A percentile compares a stretch with the other conserved stretches of the same genome.
These are phyloP conservation scores for Sycobia sp. DNA, from an alignment of 1,140 invertebrate genomes.

Conservation along the genomic window DNA sequence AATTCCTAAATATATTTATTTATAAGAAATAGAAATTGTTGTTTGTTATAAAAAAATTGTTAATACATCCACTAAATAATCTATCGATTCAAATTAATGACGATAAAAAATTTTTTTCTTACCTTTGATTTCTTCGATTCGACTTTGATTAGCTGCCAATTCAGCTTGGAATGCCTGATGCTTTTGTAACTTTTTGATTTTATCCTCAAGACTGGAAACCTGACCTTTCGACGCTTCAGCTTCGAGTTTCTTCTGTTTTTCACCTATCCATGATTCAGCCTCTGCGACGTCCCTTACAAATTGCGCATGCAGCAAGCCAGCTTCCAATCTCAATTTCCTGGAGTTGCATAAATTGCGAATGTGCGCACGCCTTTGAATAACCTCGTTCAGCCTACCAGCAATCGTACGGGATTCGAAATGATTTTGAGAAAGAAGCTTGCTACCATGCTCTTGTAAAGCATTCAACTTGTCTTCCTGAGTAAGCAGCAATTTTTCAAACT, in stretches of 20 bases:
- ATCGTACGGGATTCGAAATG: slow-evolving; percentile 94
- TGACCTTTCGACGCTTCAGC: slow-evolving; percentile 73
- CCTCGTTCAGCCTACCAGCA: slow-evolving; percentile 71
- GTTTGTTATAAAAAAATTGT: too few species aligned
- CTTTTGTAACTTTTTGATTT: slow-evolving; percentile 96
- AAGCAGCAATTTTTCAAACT: slow-evolving; percentile 83
- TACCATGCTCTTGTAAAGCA: slow-evolving; percentile 83
- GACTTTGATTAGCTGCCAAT: slow-evolving; percentile 83
- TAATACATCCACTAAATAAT: too few species aligned
- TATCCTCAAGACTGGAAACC: slow-evolving; percentile 79
- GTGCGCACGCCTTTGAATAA: slow-evolving; percentile 72
- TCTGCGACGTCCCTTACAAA: slow-evolving; percentile 90
- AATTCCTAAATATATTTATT: slow-evolving; percentile 13
- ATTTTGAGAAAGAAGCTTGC: slow-evolving; percentile 86
- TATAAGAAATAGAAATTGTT: neutral
- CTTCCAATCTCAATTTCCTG: slow-evolving; percentile 73
- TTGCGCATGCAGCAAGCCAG: slow-evolving; percentile 83
- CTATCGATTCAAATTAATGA: too few species aligned
- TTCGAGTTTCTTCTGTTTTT: slow-evolving; percentile 88
- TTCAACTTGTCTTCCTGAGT: slow-evolving; percentile 88
- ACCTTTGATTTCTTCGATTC: slow-evolving; percentile 84
- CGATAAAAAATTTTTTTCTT: too few species aligned
- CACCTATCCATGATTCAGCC: slow-evolving; percentile 89
- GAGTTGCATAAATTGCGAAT: slow-evolving; percentile 71
- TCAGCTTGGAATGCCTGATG: slow-evolving; percentile 98